Base-by-base conservation (phyloP, 2,113 vertebrate genomes). In the Lamprotornis superbus region DNA sequence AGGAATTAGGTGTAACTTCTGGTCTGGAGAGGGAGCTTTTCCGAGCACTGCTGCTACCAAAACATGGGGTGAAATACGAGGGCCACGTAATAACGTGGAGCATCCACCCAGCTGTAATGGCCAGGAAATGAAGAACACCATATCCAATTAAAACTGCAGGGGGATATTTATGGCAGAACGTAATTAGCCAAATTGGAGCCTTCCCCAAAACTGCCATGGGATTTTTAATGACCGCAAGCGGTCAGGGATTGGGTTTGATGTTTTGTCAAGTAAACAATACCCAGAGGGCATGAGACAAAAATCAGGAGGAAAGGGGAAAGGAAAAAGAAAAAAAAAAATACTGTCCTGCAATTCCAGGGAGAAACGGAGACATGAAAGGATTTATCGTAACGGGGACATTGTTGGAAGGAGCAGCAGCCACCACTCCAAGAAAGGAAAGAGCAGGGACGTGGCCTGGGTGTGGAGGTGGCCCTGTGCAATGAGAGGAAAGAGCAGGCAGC, bases 61-160 rank as follows among this genome's bases (percentile, higher is more conserved):
- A 89, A 53, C 12, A 2, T 15, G 83, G 76, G 88, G 71, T 70
- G 83, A 83, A 83, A 77, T 5, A 20, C 61, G 44, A 28, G 0
- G 5, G 89, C 90, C 74, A 61, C 21, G 39, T 35, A 64, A 47
- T 8, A 68, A 81, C 9, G 1, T 1, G 19, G 89, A 93, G 75
- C 63, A 42, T 49, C 91, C 67, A 52, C 78, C 78, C 94, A 91
- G 93, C 91, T 90, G 94, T 79, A 91, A 61, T 15, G 84, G 84
- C 16, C 87, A 97, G 96, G 96, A 97, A 97, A 97, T 96, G 83
- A 96, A 96, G 93, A 95, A 90, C 95, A 95, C 90, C 79, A 67
- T 83, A 70, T 67, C 93, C 95, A 95, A 96, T 96, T 97, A 97
- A 97, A 97, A 81, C 96, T 83, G 92, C 92, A 94, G 96, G 95